Evolutionary conservation across 2,113 vertebrate genomes (phyloP).

Genomic region (Dunckerocampus dactyliophorus): DNA sequence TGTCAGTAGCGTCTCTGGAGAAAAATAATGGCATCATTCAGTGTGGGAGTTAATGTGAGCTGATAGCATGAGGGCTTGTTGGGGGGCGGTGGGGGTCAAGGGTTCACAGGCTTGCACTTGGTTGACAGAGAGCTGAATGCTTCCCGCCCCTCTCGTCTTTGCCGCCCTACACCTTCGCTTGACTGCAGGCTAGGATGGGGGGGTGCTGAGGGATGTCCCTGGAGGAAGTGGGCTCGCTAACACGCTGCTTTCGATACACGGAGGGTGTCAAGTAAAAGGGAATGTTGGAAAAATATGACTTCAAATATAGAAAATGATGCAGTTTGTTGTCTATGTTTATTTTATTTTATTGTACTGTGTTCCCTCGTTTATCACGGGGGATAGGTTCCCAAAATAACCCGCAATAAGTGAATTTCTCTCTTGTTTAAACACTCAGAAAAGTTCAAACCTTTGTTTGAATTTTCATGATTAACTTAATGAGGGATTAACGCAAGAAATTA

Average conservation of each 20-base stretch:
- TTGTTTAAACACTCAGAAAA: no score
- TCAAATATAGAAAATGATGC: background rate
- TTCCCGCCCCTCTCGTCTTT: constrained; percentile 14
- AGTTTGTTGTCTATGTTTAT: no score
- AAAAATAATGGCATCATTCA: constrained; percentile 87
- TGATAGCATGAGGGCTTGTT: constrained; percentile 81
- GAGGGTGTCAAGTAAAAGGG: constrained; percentile 20
- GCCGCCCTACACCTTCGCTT: constrained; percentile 37
- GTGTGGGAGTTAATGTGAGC: constrained; percentile 80
- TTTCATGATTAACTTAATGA: no score
- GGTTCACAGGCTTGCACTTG: constrained; percentile 70
- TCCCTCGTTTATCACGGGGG: no score
- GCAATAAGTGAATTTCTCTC: no score
- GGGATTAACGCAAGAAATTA: no score
- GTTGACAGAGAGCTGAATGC: constrained; percentile 87
- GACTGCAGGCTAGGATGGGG: constrained; percentile 35
- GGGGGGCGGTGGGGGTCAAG: constrained; percentile 81
- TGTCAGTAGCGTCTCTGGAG: constrained; percentile 80
- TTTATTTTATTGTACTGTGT: no score
- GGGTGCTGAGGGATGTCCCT: constrained; percentile 28
- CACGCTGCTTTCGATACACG: constrained; percentile 20
- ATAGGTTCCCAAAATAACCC: no score
- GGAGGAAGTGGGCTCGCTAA: constrained; percentile 29
- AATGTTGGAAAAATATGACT: constrained; percentile 4
- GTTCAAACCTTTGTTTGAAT: no score